Base-by-base conservation (phyloP, 2,888 invertebrate species). In the Poecilobothrus nobilitatus region DNA sequence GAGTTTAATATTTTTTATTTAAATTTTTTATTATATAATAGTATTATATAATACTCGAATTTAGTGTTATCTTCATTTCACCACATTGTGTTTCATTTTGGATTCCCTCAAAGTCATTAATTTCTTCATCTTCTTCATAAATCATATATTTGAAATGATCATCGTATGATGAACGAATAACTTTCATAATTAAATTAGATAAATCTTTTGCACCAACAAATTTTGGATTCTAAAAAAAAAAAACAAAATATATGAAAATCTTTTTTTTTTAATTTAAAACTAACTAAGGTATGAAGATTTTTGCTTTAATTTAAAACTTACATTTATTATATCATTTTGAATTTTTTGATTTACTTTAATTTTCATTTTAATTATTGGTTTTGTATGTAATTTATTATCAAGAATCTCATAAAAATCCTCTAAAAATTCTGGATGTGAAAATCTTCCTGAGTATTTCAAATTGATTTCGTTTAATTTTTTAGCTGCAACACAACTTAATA, bases 391-490 rank as follows among this genome's bases (percentile, higher is more conserved):
- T 27, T 27, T 63, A 4, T 15, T 15, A 63, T 63, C 27, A 27
- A 63, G 27, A 7, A 10, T 15, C 27, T 65, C 65, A 65, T 34
- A 33, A 20, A 65, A 65, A 20, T 33, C 3, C 6, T 65, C 33
- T 20, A 65, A 37, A 20, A 34, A 65, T 37, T n/a, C n/a, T 37
- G 65, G 65, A 20, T 65, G 33, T 20, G 65, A 18, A 65, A 65
- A 65, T 34, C 20, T 9, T 34, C 20, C 33, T 9, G 65, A n/a
- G n/a, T 65, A 65, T n/a, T 18, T 37, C n/a, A 65, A 37, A 65
- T 65, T 65, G 34, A 65, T 65, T 65, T 65, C 37, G 20, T 65
- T 22, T 9, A 65, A 20, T 34, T 34, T 65, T n/a, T 65, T 65
- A 20, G 65, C 33, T 20, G 34, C 34, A 4, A 18, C 15, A 53